Conservation (phyloP, 2,888 invertebrate species). For the Lissonota sp. region DNA sequence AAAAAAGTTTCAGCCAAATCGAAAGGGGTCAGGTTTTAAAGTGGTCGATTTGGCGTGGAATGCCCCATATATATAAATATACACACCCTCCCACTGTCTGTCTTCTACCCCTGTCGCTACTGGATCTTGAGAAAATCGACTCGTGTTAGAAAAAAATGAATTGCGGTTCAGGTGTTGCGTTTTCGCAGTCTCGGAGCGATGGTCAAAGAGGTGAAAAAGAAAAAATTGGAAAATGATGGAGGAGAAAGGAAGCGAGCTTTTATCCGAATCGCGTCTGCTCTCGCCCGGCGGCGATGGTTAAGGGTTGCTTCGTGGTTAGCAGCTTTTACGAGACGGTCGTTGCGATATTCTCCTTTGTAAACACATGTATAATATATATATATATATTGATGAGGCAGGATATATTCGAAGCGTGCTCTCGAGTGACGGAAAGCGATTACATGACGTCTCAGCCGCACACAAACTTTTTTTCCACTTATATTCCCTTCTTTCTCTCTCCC, state of each 20-base stretch:
- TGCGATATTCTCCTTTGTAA: slow-evolving; percentile 32
- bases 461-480: slow-evolving; percentile 24
- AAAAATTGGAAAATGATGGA: slow-evolving; percentile 2
- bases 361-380: neutral
- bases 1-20: too few relatives aligned
- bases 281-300: slow-evolving; percentile 10
- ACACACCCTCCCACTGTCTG: too few relatives aligned
- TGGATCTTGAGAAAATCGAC: too few relatives aligned
- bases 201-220: neutral
- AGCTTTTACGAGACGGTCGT: slow-evolving; percentile 48
- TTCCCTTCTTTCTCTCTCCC: neutral
- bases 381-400: slow-evolving; percentile 10
- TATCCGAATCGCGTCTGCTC: neutral
- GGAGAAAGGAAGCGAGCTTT: neutral
- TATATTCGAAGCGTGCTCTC: slow-evolving; percentile 44
- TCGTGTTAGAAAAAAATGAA: neutral
- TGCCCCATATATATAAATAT: too few relatives aligned
- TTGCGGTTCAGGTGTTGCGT: neutral
- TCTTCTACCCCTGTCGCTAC: too few relatives aligned
- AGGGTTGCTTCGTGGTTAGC: slow-evolving; percentile 32
- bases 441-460: slow-evolving; percentile 39
- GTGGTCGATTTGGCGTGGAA: too few relatives aligned
- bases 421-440: slow-evolving; percentile 54
- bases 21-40: too few relatives aligned
- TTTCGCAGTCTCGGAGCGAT: neutral